Evolutionary conservation across 2,888 invertebrate species (phyloP).

Genomic region (Camptogramma bilineatum): DNA sequence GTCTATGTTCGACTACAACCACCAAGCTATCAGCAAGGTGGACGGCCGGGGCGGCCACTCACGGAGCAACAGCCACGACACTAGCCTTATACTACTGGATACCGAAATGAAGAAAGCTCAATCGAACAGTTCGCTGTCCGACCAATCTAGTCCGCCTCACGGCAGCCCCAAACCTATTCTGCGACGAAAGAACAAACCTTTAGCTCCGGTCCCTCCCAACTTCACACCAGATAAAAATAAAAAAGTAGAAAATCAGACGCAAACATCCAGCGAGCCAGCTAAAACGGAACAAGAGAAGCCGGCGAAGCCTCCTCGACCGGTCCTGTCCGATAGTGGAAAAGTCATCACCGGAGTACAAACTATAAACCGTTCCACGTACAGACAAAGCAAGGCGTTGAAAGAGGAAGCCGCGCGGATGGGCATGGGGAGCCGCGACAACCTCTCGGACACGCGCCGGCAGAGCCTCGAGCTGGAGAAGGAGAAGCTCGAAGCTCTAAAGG

Average conservation of each 20-base stretch:
- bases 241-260: slow-evolving; percentile 56
- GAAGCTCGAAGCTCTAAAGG: slow-evolving; percentile 64
- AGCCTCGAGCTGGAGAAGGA: slow-evolving; percentile 85
- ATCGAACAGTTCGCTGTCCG: slow-evolving; percentile 88
- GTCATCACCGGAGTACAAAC: slow-evolving; percentile 85
- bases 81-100: slow-evolving; percentile 81
- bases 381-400: slow-evolving; percentile 79
- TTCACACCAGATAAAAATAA: slow-evolving; percentile 81
- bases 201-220: slow-evolving; percentile 89
- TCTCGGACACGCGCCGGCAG: slow-evolving; percentile 77
- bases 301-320: slow-evolving; percentile 88
- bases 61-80: slow-evolving; percentile 86
- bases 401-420: slow-evolving; percentile 70
- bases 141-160: slow-evolving; percentile 88
- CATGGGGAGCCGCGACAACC: slow-evolving; percentile 71
- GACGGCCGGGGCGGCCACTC: slow-evolving; percentile 75
- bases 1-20: slow-evolving; percentile 73
- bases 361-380: slow-evolving; percentile 86
- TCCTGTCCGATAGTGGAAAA: slow-evolving; percentile 79
- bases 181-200: slow-evolving; percentile 90
- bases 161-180: slow-evolving; percentile 90
- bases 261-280: slow-evolving; percentile 47
- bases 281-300: slow-evolving; percentile 78
- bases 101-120: slow-evolving; percentile 86
- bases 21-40: slow-evolving; percentile 20